Evolutionary conservation across 2,888 invertebrate genomes (phyloP), one percentile per base, ranked within the genome.

Genomic region (Bombylius discolor): DNA sequence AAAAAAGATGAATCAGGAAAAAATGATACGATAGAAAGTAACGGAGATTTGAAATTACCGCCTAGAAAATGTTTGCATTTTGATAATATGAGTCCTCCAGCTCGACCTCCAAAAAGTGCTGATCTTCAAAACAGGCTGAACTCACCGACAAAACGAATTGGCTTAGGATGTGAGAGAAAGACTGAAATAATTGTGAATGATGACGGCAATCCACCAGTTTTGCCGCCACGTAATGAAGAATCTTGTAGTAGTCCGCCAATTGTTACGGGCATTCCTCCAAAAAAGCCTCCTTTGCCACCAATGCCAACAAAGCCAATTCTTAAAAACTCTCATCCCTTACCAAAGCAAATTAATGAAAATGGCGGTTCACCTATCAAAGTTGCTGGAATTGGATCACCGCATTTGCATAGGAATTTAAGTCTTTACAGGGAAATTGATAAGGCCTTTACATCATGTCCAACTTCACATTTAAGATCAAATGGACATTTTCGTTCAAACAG

Each of bases 231-330:
- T 13, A 53, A 50, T 44, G 56, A 58, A 14, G 59, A 58, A 13
- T 49, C 31, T 13, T 36, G 34, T 49, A 62, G 47, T 36, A 59
- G 63, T 53, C 53, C 60, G n/a, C 60, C 63, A 11, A 59, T 65
- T 44, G 61, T 63, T 67, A 70, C 71, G 67, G 67, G 68, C 67
- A 64, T 64, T 53, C 82, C 83, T 34, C 85, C 85, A 11, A 84
- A 84, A 67, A 87, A 85, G 70, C 85, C 85, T 45, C 85, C 85
- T 36, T 69, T 86, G 64, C 85, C 86, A 58, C 85, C 85, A 31
- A 81, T 84, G 48, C 82, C 84, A 53, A 65, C 63, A 58, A 69
- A 71, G 52, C 70, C 72, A 39, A 63, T 64, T 50, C 59, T 66
- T 52, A 68, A 70, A 8, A 81, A 81, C 58, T 74, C 81, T 62